phyloP scores from a whole-genome alignment of 2,888 invertebrate species.

The Amorpha juglandis region DNA sequence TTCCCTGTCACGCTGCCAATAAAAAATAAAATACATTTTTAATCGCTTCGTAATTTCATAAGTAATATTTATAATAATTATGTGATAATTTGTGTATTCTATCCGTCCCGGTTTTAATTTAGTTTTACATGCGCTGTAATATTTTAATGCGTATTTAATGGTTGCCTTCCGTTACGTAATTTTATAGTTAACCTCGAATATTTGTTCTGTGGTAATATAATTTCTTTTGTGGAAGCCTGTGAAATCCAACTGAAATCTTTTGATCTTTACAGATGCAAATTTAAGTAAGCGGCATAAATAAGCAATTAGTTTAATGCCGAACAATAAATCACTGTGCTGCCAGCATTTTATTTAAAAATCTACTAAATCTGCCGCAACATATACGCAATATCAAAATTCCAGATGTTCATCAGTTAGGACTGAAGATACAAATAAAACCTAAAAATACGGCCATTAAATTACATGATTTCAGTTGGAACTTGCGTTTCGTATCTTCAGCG shows the following conservation, averaged over 20 bases:
- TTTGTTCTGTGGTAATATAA: constrained; percentile 15
- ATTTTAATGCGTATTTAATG: constrained; percentile 54
- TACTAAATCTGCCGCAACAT: background rate
- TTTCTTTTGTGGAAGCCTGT: constrained; percentile 8
- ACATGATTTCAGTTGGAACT: constrained; percentile 20
- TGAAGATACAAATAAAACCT: background rate
- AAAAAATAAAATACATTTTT: constrained; percentile 30
- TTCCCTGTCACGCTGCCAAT: background rate
- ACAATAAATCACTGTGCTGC: background rate
- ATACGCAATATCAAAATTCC: too few species aligned
- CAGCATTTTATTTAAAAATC: background rate
- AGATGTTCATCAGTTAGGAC: background rate
- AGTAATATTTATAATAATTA: constrained; percentile 42
- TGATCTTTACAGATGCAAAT: background rate
- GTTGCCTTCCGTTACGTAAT: constrained; percentile 81
- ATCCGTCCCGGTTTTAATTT: constrained; percentile 52
- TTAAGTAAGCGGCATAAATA: background rate
- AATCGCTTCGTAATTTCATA: constrained; percentile 39
- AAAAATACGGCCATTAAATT: background rate
- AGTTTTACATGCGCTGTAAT: constrained; percentile 33
- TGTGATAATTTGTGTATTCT: constrained; percentile 69
- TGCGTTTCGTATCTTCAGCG: constrained; percentile 24
- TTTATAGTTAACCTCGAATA: constrained; percentile 36
- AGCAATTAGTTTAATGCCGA: background rate
- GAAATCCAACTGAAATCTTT: constrained; percentile 11